phyloP scores from a whole-genome alignment of 2,797 vertebrate species.

The Helostoma temminkii region DNA sequence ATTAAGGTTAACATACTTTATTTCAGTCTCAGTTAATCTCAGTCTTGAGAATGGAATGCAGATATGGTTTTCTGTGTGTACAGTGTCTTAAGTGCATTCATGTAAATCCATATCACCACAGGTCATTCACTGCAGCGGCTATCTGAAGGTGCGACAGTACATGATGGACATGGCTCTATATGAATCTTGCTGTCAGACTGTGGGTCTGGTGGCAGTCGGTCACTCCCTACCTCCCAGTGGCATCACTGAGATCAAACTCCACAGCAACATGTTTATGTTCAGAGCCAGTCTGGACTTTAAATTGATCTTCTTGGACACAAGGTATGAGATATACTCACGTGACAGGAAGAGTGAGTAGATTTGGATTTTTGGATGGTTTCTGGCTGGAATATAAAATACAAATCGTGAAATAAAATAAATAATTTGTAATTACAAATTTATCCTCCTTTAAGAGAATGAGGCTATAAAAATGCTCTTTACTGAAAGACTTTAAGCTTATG shows the following conservation, averaged over 20 bases:
- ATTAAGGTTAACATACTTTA: no score
- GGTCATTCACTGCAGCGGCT: conserved; percentile 98
- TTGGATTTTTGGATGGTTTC: no score
- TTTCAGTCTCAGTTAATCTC: no score
- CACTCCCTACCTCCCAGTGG: conserved; percentile 94
- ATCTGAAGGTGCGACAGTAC: conserved; percentile 93
- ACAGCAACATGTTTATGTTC: conserved; percentile 99
- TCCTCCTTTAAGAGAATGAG: no score
- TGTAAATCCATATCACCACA: conserved; percentile 72
- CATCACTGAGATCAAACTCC: conserved; percentile 95
- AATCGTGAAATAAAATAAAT: no score
- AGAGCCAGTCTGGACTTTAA: conserved; percentile 95
- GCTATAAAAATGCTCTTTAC: no score
- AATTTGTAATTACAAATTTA: no score
- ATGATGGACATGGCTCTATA: conserved; percentile 91
- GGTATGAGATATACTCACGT: conserved; percentile 76
- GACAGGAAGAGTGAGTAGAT: background rate
- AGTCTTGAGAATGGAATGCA: no score
- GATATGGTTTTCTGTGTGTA: no score
- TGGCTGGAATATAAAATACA: no score
- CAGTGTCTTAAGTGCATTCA: no score
- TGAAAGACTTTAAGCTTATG: conserved; percentile 1
- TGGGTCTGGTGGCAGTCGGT: conserved; percentile 93
- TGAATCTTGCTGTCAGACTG: conserved; percentile 92
- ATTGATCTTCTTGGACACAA: conserved; percentile 95